Percentiles rank a stretch among this genome's conserved stretches.
Evolutionary conservation across 2,888 invertebrate genomes (phyloP).

Genomic region (Sturmia bella): DNA sequence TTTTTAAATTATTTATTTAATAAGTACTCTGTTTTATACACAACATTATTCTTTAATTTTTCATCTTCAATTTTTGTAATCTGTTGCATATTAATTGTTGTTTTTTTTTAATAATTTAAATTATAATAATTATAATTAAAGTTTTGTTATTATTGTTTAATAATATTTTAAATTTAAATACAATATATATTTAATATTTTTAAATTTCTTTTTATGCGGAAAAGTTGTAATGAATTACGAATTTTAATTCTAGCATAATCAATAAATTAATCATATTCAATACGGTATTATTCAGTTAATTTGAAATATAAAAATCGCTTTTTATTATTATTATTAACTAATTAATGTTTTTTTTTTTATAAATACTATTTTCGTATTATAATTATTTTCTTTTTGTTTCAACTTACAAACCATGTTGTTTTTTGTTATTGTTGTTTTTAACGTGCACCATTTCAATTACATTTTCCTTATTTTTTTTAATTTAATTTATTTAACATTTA

Average conservation of each 20-base stretch:
- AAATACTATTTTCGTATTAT: slow-evolving; percentile 9
- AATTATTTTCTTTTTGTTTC: slow-evolving; percentile 33
- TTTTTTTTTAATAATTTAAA: slow-evolving; percentile 13
- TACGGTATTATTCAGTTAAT: slow-evolving; percentile 29
- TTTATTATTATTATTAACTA: slow-evolving; percentile 21
- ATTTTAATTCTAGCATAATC: slow-evolving; percentile 61
- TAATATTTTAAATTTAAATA: slow-evolving; percentile 35
- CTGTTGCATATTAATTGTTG: slow-evolving; percentile 27
- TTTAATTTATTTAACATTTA: slow-evolving; percentile 59
- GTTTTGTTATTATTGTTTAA: slow-evolving; percentile 44
- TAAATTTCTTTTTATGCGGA: slow-evolving; percentile 37
- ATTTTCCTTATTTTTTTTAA: slow-evolving; percentile 40
- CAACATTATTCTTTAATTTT: slow-evolving; percentile 51
- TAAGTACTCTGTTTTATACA: slow-evolving; percentile 59
- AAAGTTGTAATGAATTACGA: slow-evolving; percentile 46
- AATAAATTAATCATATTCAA: slow-evolving; percentile 46
- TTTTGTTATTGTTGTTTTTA: slow-evolving; percentile 54
- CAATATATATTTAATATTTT: slow-evolving; percentile 28
- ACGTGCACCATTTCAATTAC: slow-evolving; percentile 69
- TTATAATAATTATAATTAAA: slow-evolving; percentile 41
- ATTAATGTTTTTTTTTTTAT: slow-evolving; percentile 28
- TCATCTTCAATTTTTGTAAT: slow-evolving; percentile 38
- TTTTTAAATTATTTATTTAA: slow-evolving; percentile 36
- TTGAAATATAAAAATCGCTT: slow-evolving; percentile 63
- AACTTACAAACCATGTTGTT: slow-evolving; percentile 51